Percentiles rank a stretch among this genome's conserved stretches.
These are phyloP conservation scores for Pegoplata infirma DNA, from an alignment of 2,888 invertebrate genomes.

Conservation along the genomic window DNA sequence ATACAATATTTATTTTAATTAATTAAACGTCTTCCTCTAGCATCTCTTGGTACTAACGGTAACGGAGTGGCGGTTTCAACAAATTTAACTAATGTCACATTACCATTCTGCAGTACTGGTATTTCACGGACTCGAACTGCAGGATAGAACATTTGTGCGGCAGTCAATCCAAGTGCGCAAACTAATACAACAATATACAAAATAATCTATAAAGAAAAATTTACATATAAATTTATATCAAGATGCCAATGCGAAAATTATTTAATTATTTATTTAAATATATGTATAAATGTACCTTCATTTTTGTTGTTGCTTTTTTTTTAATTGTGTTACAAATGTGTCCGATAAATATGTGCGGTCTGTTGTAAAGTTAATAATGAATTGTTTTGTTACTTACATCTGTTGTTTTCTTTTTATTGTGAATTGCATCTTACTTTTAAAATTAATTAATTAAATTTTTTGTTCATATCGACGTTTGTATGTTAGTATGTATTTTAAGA, in stretches of 20 bases:
- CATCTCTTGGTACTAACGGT: conserved; percentile 14
- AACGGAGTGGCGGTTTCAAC: conserved; percentile 27
- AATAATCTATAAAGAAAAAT: background rate
- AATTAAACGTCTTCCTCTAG: conserved; percentile 1
- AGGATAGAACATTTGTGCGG: conserved; percentile 40
- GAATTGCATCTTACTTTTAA: background rate
- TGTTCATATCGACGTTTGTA: too few species aligned
- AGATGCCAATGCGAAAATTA: background rate
- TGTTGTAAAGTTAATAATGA: background rate
- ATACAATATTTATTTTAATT: background rate
- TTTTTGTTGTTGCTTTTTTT: too few species aligned
- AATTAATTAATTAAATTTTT: background rate
- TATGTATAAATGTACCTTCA: background rate
- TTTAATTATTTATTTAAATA: background rate
- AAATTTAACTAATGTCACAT: conserved; percentile 13
- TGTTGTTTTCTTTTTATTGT: background rate
- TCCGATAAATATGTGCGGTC: background rate
- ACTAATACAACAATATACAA: background rate
- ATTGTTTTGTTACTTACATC: background rate
- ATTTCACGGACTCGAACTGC: conserved; percentile 25
- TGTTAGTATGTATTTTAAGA: too few species aligned
- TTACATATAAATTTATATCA: background rate
- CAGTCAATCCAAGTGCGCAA: background rate
- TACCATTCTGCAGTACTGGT: conserved; percentile 37
- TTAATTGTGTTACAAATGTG: background rate